Conservation (phyloP, 2,797 vertebrate species). For the Psittacula derbiana region DNA sequence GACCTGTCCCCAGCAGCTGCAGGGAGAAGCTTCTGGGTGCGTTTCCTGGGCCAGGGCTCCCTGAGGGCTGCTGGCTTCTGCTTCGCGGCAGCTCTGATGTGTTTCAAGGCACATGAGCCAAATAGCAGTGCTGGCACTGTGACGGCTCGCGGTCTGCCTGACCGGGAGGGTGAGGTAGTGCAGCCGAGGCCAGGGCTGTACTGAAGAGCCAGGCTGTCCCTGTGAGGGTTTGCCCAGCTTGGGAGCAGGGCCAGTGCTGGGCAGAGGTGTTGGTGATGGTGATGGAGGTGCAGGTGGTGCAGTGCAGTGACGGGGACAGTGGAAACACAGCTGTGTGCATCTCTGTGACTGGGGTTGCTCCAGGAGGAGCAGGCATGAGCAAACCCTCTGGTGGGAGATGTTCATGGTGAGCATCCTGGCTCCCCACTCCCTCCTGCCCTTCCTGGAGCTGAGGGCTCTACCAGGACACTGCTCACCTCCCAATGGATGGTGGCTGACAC, state of each 20-base stretch:
- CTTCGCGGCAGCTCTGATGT: not conserved
- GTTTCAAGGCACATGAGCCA: fast-evolving
- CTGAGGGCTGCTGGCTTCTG: not conserved
- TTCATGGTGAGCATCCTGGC: fast-evolving
- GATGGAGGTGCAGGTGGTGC: fast-evolving
- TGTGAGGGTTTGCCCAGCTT: not conserved
- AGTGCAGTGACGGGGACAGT: fast-evolving
- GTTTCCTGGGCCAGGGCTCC: not conserved
- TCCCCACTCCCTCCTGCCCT: not conserved
- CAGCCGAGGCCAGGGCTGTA: not conserved
- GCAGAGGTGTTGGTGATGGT: not conserved
- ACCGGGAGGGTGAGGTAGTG: not conserved
- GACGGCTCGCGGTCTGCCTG: fast-evolving
- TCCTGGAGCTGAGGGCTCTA: not conserved
- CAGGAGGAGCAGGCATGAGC: not conserved
- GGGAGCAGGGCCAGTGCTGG: fast-evolving
- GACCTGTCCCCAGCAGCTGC: not conserved
- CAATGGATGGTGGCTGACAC: fast-evolving
- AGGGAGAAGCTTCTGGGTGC: not conserved
- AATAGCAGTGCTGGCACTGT: not conserved
- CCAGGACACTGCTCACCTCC: not conserved
- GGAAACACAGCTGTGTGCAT: fast-evolving
- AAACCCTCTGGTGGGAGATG: not conserved
- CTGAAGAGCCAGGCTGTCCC: not conserved
- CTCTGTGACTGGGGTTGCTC: not conserved